Base-by-base conservation (phyloP, 2,888 invertebrate genomes). In the Macrosiphum euphorbiae region DNA sequence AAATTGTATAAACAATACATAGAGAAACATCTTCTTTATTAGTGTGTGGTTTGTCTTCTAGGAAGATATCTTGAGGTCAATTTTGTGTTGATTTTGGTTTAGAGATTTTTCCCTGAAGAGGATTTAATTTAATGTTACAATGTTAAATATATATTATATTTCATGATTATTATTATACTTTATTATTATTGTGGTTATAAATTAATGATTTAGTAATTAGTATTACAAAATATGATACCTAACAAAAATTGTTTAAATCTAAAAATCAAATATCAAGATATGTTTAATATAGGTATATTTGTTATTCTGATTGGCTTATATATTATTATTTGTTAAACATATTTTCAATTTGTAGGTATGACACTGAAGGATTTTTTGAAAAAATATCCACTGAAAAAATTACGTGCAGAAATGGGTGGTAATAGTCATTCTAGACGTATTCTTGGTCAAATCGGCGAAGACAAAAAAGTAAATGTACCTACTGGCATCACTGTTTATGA, bases 401-500 rank as follows among this genome's bases (percentile, higher is more conserved):
- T 98, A 78, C 95, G 95, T 7, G 99, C 98, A 0, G 97, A 96
- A 52, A 96, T 96, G 95, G 99, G 99, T 0, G 97, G 96, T 95
- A 97, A 98, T 95, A 98, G 99, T 96, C 96, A 97, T 94, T 97
- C 97, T 95, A 96, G 97, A 26, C 97, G 97, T 95, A 97, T 98
- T 92, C 96, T 98, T 10, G 99, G 99, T 0, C 96, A 96, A 94
- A 97, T 97, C 10, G 99, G 99, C 1, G 95, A 96, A 78, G 97
- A 98, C 95, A 95, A 97, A 2, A 96, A 96, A 95, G 96, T 99
- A 87, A 96, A 97, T 94, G 98, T 98, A 10, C 99, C 99, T 0
- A 96, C 97, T 4, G 99, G 99, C 0, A 97, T 99, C 0, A 97
- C 97, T 47, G 96, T 98, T 7, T 96, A 97, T 94, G 97, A 97